Conservation (phyloP, 2,888 invertebrate genomes). For the Diarsia brunnea region DNA sequence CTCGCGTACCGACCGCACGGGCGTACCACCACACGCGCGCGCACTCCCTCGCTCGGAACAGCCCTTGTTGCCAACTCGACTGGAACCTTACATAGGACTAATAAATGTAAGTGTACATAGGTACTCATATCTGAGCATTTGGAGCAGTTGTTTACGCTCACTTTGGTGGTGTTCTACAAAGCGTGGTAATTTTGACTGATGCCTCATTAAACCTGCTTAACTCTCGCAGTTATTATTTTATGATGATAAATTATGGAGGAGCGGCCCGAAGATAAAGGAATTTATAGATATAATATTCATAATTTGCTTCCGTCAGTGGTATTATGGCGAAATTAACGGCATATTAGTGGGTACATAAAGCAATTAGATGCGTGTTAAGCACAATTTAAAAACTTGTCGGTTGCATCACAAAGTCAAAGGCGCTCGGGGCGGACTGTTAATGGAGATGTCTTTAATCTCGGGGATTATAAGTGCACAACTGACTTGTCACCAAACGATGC, state of each 20-base stretch:
- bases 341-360: constrained; percentile 74
- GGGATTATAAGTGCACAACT: constrained; percentile 86
- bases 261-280: constrained; percentile 78
- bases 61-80: constrained; percentile 75
- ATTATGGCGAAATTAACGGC: constrained; percentile 78
- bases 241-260: constrained; percentile 81
- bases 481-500: constrained; percentile 87
- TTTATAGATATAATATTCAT: constrained; percentile 81
- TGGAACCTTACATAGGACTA: constrained; percentile 77
- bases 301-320: constrained; percentile 76
- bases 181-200: constrained; percentile 77
- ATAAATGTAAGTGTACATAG: constrained; percentile 68
- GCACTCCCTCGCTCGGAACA: constrained; percentile 68
- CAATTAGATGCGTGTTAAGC: constrained; percentile 71
- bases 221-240: constrained; percentile 81
- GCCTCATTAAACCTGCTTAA: constrained; percentile 83
- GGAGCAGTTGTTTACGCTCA: constrained; percentile 71
- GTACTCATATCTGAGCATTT: constrained; percentile 72
- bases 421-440: constrained; percentile 71
- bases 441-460: constrained; percentile 79
- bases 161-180: constrained; percentile 71
- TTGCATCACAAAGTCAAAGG: constrained; percentile 57
- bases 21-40: constrained; percentile 62
- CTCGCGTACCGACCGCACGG: constrained; percentile 49
- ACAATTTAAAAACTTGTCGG: constrained; percentile 70